phyloP scores from a whole-genome alignment of 2,888 invertebrate species.

The Ptycholaimellus sp. region DNA sequence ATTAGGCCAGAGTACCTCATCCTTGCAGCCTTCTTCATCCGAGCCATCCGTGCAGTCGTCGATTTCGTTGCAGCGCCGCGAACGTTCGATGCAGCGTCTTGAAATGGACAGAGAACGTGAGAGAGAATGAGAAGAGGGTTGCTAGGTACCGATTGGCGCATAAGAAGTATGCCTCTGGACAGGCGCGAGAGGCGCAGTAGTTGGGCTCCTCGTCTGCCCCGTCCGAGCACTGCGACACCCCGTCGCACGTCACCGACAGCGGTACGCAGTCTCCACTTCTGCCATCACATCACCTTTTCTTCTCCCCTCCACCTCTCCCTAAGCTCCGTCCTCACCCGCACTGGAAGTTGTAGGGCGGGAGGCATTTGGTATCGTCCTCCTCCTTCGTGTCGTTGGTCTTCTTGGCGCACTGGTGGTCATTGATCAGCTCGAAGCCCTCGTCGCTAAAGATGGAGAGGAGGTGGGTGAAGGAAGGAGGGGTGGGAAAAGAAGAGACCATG shows the following conservation, averaged over 20 bases:
- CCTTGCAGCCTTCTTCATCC: conserved; percentile 58
- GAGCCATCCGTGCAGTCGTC: conserved; percentile 92
- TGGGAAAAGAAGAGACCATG: no score
- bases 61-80: conserved; percentile 51
- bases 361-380: conserved; percentile 8
- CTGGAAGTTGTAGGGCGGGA: conserved; percentile 23
- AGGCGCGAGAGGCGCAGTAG: conserved; percentile 21
- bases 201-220: conserved; percentile 80
- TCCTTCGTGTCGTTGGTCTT: not conserved
- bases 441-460: no score
- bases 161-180: conserved; percentile 21
- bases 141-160: conserved; percentile 29
- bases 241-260: conserved; percentile 48
- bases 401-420: no score
- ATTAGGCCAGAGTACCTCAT: no score
- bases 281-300: no score
- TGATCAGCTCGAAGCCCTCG: no score
- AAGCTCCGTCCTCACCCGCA: conserved; percentile 18
- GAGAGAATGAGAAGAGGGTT: no score
- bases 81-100: conserved; percentile 54
- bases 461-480: no score
- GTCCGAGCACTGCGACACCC: conserved; percentile 83
- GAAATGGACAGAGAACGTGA: no score
- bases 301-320: no score
- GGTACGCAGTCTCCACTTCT: conserved; percentile 79